Base-by-base conservation (phyloP, 2,888 invertebrate species). In the Orthosia gracilis region DNA sequence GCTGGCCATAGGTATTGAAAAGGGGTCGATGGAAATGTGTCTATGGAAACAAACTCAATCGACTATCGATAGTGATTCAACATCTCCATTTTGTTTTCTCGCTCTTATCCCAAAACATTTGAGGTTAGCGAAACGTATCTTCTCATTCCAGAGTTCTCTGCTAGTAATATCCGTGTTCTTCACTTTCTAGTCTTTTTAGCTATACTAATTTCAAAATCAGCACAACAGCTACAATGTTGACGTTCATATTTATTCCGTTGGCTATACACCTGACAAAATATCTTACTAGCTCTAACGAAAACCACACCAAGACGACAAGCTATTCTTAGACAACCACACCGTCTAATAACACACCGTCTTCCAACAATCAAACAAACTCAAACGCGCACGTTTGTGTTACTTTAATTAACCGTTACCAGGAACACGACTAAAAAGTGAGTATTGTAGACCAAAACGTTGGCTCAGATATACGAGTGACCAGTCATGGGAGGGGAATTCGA, bases 401-500 rank as follows among this genome's bases (percentile, higher is more conserved):
- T 75, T 74, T 82, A 89, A 89, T 90, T 89, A 88, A 85, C 86
- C 85, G 86, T 87, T 82, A 86, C 87, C 76, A 78, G 68, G 84
- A 82, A 86, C 66, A 81, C 31, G 76, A 85, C 75, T 68, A 82
- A 85, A 82, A 76, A 82, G 75, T 73, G 18, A 70, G 65, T 69
- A 78, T 70, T 83, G 82, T 82, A 77, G 76, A 76, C 74, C 71
- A 86, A 82, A 78, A 76, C 73, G 73, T 76, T 76, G 80, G 83
- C 79, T 85, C 82, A 86, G 88, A 90, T 91, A 88, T 89, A 91
- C 87, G 89, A 88, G 71, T 77, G 83, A 73, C 86, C 88, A 90
- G 82, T 92, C 91, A 90, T 82, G 88, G 84, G 77, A 85, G 78
- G 89, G 87, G 92, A 90, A 92, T 89, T 88, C 88, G 90, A 92